A percentile compares a stretch with the other conserved stretches of the same genome.
phyloP scores from a whole-genome alignment of 2,113 vertebrate genomes.

The Nerophis lumbriciformis region DNA sequence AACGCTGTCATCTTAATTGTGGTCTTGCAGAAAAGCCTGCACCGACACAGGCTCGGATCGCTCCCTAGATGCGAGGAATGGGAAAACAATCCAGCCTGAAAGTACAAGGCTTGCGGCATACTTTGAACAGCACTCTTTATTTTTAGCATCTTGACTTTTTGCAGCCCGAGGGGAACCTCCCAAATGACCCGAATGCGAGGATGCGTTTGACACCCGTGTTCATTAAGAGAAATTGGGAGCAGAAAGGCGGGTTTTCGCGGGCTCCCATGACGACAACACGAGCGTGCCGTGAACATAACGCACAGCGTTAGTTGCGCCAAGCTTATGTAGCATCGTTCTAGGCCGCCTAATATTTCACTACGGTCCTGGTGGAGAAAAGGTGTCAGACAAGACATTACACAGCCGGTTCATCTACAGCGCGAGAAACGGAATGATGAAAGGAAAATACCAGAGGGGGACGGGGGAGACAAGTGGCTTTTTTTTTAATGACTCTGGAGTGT shows the following conservation, averaged over 20 bases:
- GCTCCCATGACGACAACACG: constrained; percentile 56
- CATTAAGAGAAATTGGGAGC: constrained; percentile 68
- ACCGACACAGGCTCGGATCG: constrained; percentile 22
- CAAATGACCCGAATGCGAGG: constrained; percentile 59
- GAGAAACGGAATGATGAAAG: constrained; percentile 55
- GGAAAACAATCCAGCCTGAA: constrained; percentile 24
- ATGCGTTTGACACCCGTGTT: constrained; percentile 69
- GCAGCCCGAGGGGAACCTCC: constrained; percentile 47
- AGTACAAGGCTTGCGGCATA: constrained; percentile 31
- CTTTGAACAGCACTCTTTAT: constrained; percentile 48
- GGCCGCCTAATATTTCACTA: constrained; percentile 62
- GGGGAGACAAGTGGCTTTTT: constrained; percentile 59
- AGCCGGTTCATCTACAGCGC: constrained; percentile 35
- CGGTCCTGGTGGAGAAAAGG: constrained; percentile 59
- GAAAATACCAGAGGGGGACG: constrained; percentile 56
- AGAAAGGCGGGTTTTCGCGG: constrained; percentile 52
- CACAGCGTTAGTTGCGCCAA: constrained; percentile 50
- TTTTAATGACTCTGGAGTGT: constrained; percentile 61
- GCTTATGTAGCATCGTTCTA: constrained; percentile 55
- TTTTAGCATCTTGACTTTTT: constrained; percentile 66
- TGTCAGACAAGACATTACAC: constrained; percentile 55
- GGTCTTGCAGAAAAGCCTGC: constrained; percentile 34
- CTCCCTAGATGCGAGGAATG: constrained; percentile 34
- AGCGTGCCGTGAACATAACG: constrained; percentile 34
- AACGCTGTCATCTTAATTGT: constrained; percentile 63